Percentiles rank a stretch among this genome's conserved stretches.
Conservation (phyloP, 2,797 vertebrate species). For the Paedocypris micromegethes region DNA sequence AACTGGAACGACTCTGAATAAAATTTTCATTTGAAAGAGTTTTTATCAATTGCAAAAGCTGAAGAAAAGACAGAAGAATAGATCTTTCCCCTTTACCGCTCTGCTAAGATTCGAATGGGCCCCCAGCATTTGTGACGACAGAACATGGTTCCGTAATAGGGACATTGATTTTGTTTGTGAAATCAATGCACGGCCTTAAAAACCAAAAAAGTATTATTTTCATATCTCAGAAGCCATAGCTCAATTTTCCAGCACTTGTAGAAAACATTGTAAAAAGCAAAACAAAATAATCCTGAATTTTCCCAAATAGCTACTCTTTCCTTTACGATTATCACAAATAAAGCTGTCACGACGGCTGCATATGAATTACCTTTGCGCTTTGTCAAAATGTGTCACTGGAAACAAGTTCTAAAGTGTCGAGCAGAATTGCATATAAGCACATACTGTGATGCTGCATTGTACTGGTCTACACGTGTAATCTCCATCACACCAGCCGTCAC, state of each 20-base stretch:
- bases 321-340: slow-evolving; percentile 4
- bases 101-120: background rate
- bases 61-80: no score
- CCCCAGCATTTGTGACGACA: background rate
- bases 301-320: slow-evolving; percentile 15
- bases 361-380: background rate
- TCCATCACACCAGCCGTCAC: slow-evolving; percentile 7
- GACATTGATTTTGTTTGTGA: background rate
- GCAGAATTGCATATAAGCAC: slow-evolving; percentile 1
- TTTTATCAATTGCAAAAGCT: no score
- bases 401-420: background rate
- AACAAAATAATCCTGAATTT: background rate
- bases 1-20: background rate
- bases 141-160: slow-evolving; percentile 1
- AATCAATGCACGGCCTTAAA: background rate
- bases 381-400: slow-evolving; percentile 19
- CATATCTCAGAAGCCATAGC: background rate
- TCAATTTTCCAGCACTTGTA: background rate
- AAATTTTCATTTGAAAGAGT: no score
- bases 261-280: no score
- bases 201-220: background rate
- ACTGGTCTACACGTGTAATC: slow-evolving; percentile 7
- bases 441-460: background rate
- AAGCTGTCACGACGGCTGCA: background rate
- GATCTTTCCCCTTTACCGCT: background rate